Conservation (phyloP, 2,113 vertebrate species). For the Phainopepla nitens region DNA sequence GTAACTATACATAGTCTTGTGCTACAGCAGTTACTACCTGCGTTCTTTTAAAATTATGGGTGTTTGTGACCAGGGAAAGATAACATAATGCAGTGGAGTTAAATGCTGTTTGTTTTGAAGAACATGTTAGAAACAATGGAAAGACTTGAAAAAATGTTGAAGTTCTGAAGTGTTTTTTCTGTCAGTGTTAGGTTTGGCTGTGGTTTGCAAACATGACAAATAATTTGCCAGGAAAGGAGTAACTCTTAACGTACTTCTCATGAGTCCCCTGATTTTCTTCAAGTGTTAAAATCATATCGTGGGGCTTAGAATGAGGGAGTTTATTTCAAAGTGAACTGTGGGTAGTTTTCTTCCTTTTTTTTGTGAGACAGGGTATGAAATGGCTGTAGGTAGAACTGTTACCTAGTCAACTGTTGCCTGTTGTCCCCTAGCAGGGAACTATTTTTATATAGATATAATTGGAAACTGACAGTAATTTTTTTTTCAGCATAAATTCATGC, state of each 20-base stretch:
- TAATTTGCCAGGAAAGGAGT: neutral
- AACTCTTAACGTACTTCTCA: neutral
- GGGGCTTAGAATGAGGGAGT: neutral
- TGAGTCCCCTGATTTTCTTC: neutral
- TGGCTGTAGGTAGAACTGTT: neutral
- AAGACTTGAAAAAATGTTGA: slow-evolving; percentile 48
- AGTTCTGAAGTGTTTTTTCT: slow-evolving; percentile 28
- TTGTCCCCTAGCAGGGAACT: neutral
- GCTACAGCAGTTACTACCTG: neutral
- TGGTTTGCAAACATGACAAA: neutral
- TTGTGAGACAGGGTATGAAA: neutral
- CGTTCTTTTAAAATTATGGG: neutral
- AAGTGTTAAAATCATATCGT: neutral
- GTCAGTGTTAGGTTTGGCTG: slow-evolving; percentile 45
- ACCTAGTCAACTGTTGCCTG: neutral
- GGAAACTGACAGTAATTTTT: neutral
- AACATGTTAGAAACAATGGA: slow-evolving; percentile 23
- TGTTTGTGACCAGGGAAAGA: neutral
- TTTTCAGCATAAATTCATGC: neutral
- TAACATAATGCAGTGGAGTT: neutral
- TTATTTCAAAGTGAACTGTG: neutral
- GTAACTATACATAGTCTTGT: neutral
- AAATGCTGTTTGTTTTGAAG: neutral
- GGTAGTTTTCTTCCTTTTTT: neutral
- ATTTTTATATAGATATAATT: neutral